Evolutionary conservation across 1,140 invertebrate species (phyloP).

Genomic region (Phymorhynchus buccinoides): DNA sequence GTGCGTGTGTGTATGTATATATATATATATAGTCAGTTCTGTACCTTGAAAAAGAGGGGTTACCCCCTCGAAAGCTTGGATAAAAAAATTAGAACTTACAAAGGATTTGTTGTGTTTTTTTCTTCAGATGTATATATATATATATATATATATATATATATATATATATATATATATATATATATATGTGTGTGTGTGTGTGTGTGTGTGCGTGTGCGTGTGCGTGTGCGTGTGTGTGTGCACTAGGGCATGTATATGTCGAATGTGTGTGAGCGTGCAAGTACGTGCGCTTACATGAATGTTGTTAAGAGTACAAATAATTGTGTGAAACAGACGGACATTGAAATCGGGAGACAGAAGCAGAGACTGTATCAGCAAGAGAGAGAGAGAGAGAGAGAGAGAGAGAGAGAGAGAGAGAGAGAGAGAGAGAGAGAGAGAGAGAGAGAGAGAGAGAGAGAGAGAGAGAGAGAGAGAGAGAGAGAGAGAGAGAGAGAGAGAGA

Average conservation of each 20-base stretch:
- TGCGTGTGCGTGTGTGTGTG: background rate
- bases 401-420: slow-evolving; percentile 2
- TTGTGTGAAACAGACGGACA: background rate
- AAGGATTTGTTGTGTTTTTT: too few relatives aligned
- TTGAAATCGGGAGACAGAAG: background rate
- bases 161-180: background rate
- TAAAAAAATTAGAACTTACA: too few relatives aligned
- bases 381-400: background rate
- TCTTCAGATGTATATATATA: background rate
- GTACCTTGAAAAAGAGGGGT: too few relatives aligned
- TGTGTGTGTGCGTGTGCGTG: background rate
- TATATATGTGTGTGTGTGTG: slow-evolving; percentile 6
- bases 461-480: too few relatives aligned
- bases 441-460: too few relatives aligned
- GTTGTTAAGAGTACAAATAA: background rate
- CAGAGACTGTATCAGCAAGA: background rate
- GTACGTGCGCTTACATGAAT: background rate
- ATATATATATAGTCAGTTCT: background rate
- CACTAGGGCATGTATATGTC: background rate
- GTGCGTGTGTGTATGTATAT: background rate
- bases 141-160: background rate
- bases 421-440: too few relatives aligned
- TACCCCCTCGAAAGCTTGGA: too few relatives aligned
- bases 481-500: too few relatives aligned
- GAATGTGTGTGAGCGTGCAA: background rate